phyloP scores from a whole-genome alignment of 1,140 invertebrate species.

The Drosophila bocki region DNA sequence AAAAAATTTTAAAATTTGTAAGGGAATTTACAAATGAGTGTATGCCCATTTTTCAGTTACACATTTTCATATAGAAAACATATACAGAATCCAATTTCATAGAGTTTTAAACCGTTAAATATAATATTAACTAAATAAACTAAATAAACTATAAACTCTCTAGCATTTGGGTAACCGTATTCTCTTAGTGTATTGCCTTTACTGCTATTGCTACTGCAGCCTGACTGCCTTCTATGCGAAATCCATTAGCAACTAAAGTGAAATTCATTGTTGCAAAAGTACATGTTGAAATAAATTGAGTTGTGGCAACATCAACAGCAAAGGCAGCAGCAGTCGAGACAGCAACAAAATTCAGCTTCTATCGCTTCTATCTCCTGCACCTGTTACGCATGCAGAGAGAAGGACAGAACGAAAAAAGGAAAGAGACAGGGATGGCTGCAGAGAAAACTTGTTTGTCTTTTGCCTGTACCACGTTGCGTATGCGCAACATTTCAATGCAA shows the following conservation, averaged over 20 bases:
- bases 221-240: constrained; percentile 69
- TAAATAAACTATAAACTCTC: too few relatives aligned
- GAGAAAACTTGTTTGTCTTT: constrained; percentile 54
- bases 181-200: not conserved
- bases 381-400: constrained; percentile 66
- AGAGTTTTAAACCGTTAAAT: not conserved
- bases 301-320: constrained; percentile 67
- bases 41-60: too few relatives aligned
- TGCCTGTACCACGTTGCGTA: constrained; percentile 61
- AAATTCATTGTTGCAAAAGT: constrained; percentile 84
- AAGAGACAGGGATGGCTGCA: not conserved
- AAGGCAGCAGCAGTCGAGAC: constrained; percentile 38
- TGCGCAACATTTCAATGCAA: constrained; percentile 72
- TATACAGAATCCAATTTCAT: not conserved
- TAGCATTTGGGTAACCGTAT: not conserved
- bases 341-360: constrained; percentile 47
- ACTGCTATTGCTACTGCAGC: constrained; percentile 25
- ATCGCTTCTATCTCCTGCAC: constrained; percentile 55
- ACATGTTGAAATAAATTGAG: constrained; percentile 84
- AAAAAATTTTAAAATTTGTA: not conserved
- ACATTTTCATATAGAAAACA: too few relatives aligned
- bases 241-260: constrained; percentile 84
- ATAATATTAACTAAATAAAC: not conserved
- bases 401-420: constrained; percentile 18
- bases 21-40: too few relatives aligned